Conservation (phyloP, 2,113 vertebrate genomes). For the Petrocephalus microphthalmus region DNA sequence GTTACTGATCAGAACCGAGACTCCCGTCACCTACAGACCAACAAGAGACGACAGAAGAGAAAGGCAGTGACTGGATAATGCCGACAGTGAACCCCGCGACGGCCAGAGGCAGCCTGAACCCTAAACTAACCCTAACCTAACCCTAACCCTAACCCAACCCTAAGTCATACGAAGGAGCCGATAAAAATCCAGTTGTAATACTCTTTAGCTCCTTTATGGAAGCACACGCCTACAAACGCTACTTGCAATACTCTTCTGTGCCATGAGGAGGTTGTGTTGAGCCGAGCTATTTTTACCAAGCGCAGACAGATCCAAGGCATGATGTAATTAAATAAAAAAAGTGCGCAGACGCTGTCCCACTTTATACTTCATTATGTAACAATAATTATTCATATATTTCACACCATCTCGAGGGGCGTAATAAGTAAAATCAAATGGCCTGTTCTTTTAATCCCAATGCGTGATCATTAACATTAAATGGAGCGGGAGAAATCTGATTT, state of each 20-base stretch:
- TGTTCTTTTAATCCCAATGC: neutral
- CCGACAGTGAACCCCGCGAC: neutral
- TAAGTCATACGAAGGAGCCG: neutral
- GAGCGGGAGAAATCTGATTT: neutral
- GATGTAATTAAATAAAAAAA: conserved; percentile 49
- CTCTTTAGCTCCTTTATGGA: neutral
- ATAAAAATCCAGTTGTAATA: neutral
- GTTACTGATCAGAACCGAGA: conserved; percentile 41
- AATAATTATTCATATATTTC: neutral
- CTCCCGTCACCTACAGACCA: conserved; percentile 29
- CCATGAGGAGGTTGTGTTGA: conserved; percentile 28
- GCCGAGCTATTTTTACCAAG: conserved; percentile 3
- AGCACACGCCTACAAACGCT: neutral
- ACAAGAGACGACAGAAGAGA: conserved; percentile 34
- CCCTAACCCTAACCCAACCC: neutral
- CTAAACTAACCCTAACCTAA: too few relatives aligned
- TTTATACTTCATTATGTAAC: neutral
- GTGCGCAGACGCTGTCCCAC: neutral
- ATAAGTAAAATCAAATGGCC: neutral
- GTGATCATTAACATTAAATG: neutral
- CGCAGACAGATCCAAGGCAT: conserved; percentile 15
- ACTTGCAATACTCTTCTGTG: conserved; percentile 18
- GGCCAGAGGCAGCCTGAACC: neutral
- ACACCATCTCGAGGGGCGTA: neutral
- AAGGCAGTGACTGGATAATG: neutral